These are phyloP conservation scores for Heteromurus nitidus DNA, from an alignment of 2,888 invertebrate species.

Conservation along the genomic window DNA sequence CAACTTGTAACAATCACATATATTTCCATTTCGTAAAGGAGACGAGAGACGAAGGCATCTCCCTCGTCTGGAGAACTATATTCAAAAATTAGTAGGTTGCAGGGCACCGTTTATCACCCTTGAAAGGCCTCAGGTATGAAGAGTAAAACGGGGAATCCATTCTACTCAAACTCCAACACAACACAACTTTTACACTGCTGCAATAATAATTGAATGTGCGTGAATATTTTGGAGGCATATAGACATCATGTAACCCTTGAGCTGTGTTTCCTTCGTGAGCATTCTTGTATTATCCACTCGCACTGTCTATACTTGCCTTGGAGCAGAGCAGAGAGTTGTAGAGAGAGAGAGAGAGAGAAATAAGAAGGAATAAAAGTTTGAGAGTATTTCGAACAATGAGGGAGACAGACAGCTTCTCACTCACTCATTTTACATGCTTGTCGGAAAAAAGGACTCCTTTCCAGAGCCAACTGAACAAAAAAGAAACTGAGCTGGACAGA, in stretches of 20 bases:
- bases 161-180: too few species aligned
- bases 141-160: background rate
- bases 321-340: background rate
- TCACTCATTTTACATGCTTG: slow-evolving; percentile 69
- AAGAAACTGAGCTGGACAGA: background rate
- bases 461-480: background rate
- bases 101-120: slow-evolving; percentile 54
- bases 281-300: too few species aligned
- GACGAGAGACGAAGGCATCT: background rate
- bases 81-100: slow-evolving; percentile 21
- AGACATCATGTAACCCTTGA: slow-evolving; percentile 37
- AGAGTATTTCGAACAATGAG: slow-evolving; percentile 29
- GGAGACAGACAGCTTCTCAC: slow-evolving; percentile 36
- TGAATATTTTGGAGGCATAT: slow-evolving; percentile 23
- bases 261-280: slow-evolving; percentile 15
- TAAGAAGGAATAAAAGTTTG: background rate
- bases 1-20: background rate
- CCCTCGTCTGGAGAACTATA: slow-evolving; percentile 21
- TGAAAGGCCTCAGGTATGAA: slow-evolving; percentile 24
- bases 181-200: too few species aligned
- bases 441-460: slow-evolving; percentile 46
- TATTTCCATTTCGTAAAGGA: background rate
- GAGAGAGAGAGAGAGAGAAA: background rate
- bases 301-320: slow-evolving; percentile 23
- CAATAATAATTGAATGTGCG: slow-evolving; percentile 38